Base-by-base conservation (phyloP, 2,888 invertebrate genomes). In the Mesoligia furuncula region DNA sequence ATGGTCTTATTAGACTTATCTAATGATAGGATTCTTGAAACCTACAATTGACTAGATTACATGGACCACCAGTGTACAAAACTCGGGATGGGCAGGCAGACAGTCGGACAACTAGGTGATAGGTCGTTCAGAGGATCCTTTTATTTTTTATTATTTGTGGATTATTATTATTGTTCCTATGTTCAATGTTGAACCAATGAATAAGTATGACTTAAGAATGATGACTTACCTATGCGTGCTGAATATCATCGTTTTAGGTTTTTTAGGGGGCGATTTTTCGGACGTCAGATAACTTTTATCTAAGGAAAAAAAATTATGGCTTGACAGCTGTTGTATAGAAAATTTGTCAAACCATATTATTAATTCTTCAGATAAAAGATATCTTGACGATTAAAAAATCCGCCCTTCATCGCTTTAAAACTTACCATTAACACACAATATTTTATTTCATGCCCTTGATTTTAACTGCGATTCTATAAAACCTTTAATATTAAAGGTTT, bases 401-500 rank as follows among this genome's bases (percentile, higher is more conserved):
- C 15, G 17, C 9, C 45, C 15, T n/a, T 57, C 36, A 42, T 42
- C 24, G 31, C n/a, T 42, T 51, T 27, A 24, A 24, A 70, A 71
- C 24, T 71, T 70, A 51, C 24, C 24, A 73, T 9, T 31, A 42
- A 48, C 8, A 39, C 20, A 42, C 42, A 31, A 17, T 57, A 57
- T 73, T 72, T 73, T 31, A 31, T 54, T 42, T 17, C n/a, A 31
- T 74, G 24, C 17, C 54, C 13, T 51, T 42, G 54, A 39, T 48
- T 27, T 61, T 27, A 48, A 71, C 71, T 71, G 24, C 24, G 59
- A 69, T 36, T 59, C 36, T 36, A 20, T 69, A 36, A 31, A 42
- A 72, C 31, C 39, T 42, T 31, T 27, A 39, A 70, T 70, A 24
- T 68, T 48, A 24, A 51, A 31, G 15, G 24, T 24, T 51, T 31